Base-by-base conservation (phyloP, 2,797 vertebrate species). In the Hemibagrus guttatus region DNA sequence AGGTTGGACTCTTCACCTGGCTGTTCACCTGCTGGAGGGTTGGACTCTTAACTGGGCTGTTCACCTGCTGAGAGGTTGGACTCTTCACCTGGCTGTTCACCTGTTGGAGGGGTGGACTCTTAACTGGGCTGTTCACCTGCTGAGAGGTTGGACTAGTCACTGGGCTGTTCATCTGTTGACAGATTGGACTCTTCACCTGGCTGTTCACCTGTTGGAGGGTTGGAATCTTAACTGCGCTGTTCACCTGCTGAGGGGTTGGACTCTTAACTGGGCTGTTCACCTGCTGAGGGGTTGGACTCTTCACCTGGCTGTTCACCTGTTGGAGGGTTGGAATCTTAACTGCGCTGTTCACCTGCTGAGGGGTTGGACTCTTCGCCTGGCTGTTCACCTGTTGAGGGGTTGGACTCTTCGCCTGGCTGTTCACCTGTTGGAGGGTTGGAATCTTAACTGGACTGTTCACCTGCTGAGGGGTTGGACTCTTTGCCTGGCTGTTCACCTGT, bases 101-200 rank as follows among this genome's bases (percentile, higher is more conserved):
- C 8, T 66, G 35, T 4, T 82, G 49, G 0, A 17, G 0, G 21
- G 49, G 7, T 49, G 64, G 28, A 42, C 8, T n/a, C 12, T 39
- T 69, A 31, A 92, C 90, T 63, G 87, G 90, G 90, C 89, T 92
- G 82, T 83, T 92, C 71, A 89, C 90, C 87, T 92, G 92, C 66
- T 86, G 87, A 39, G 28, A 84, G 42, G 49, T 17, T 31, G 71
- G 66, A n/a, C 12, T 28, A 19, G n/a, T 90, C 80, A 92, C 89
- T 63, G 87, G 90, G 90, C 88, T 92, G 82, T 83, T 92, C 66
- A 89, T 90, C 87, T 92, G 92, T 63, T 87, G 87, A 42, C n/a
- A 84, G 42, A 49, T 28, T n/a, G 26, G 11, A n/a, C 23, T 91
- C 35, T 39, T 39, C 81, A 61, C 89, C 23, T n/a, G 74, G 81